These are phyloP conservation scores for Eupristina koningsbergeri DNA, from an alignment of 1,140 invertebrate species.

Conservation along the genomic window DNA sequence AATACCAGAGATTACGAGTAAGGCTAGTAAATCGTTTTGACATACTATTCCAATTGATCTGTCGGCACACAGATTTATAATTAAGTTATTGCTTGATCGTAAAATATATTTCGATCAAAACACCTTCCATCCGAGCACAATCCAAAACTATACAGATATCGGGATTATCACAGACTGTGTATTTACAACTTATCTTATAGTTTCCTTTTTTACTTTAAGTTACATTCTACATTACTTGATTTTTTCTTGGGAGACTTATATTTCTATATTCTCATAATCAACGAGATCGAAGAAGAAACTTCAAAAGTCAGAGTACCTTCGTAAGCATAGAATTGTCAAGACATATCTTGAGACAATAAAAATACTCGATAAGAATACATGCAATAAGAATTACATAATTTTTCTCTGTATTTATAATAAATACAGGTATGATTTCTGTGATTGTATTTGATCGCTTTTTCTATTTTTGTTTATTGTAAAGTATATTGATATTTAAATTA, in stretches of 20 bases:
- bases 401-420: constrained; percentile 35
- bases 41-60: constrained; percentile 39
- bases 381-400: constrained; percentile 36
- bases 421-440: constrained; percentile 39
- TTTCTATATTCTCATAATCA: constrained; percentile 45
- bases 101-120: constrained; percentile 40
- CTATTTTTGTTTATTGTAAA: constrained; percentile 17
- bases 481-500: constrained; percentile 19
- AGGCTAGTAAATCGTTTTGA: constrained; percentile 46
- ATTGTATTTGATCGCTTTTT: constrained; percentile 47
- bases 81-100: constrained; percentile 49
- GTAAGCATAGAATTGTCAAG: constrained; percentile 34
- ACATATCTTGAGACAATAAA: constrained; percentile 29
- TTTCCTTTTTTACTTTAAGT: constrained; percentile 56
- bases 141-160: constrained; percentile 65
- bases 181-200: constrained; percentile 71
- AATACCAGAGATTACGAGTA: constrained; percentile 48
- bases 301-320: constrained; percentile 40
- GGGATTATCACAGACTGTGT: constrained; percentile 74
- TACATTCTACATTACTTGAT: constrained; percentile 52
- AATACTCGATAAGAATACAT: constrained; percentile 44
- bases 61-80: constrained; percentile 32
- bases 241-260: constrained; percentile 38
- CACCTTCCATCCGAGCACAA: constrained; percentile 52
- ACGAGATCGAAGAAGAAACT: constrained; percentile 50